A percentile compares a stretch with the other conserved stretches of the same genome.
Evolutionary conservation across 2,888 invertebrate genomes (phyloP).

Genomic region (Opisthograptis luteolata): DNA sequence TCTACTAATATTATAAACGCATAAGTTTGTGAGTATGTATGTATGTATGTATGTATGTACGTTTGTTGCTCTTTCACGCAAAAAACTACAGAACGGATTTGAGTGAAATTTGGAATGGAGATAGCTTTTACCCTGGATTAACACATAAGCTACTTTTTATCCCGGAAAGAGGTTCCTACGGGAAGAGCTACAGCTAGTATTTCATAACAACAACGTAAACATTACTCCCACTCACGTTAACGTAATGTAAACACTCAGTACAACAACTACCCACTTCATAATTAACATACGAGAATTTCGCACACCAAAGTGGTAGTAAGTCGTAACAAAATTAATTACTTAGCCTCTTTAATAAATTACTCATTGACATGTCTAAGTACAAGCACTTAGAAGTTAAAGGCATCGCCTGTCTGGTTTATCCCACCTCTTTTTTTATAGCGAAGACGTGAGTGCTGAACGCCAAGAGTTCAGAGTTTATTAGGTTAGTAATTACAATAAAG

Average conservation of each 20-base stretch:
- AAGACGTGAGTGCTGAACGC: constrained; percentile 32
- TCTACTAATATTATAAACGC: too few relatives aligned
- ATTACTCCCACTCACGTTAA: background rate
- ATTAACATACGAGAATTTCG: background rate
- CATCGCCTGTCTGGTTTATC: constrained; percentile 28
- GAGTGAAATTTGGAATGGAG: too few relatives aligned
- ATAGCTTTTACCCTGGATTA: too few relatives aligned
- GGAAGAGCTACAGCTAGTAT: too few relatives aligned
- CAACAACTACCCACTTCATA: background rate
- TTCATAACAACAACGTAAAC: too few relatives aligned
- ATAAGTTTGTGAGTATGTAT: too few relatives aligned
- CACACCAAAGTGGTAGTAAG: background rate
- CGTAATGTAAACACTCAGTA: background rate
- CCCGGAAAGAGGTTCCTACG: too few relatives aligned
- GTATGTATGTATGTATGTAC: too few relatives aligned
- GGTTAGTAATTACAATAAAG: constrained; percentile 37
- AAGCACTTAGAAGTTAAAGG: constrained; percentile 21
- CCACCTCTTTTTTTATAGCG: constrained; percentile 35
- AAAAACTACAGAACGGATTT: too few relatives aligned
- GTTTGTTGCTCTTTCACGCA: too few relatives aligned
- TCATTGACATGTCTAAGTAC: constrained; percentile 27
- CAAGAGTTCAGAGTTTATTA: constrained; percentile 35
- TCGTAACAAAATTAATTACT: constrained; percentile 26
- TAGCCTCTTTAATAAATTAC: constrained; percentile 28
- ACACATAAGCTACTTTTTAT: too few relatives aligned